Conservation (phyloP, 2,888 invertebrate genomes). For the Laothoe populi region DNA sequence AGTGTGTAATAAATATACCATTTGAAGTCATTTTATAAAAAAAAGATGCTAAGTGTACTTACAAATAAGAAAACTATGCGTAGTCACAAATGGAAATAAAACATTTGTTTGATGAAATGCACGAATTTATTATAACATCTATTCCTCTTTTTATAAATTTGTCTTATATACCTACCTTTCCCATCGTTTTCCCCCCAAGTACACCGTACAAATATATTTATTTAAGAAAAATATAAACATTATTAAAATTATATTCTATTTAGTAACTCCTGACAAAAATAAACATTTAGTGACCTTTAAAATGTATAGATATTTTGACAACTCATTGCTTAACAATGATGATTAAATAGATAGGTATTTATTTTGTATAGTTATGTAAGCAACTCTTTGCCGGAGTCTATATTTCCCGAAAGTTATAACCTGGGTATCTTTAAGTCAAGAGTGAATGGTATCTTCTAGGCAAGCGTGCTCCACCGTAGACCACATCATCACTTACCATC, state of each 20-base stretch:
- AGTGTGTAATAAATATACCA: neutral
- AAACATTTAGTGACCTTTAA: conserved; percentile 24
- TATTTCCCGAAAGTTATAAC: too few species aligned
- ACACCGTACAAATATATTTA: conserved; percentile 2
- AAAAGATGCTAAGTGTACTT: neutral
- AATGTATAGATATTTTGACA: neutral
- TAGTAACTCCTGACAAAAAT: conserved; percentile 21
- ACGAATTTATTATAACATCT: conserved; percentile 13
- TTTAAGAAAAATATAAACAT: neutral
- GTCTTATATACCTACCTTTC: neutral
- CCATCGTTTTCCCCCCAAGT: neutral
- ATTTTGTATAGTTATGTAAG: neutral
- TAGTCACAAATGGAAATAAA: conserved; percentile 6
- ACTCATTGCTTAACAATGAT: conserved; percentile 6
- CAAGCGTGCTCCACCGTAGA: too few species aligned
- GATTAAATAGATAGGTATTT: too few species aligned
- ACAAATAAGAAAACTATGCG: neutral
- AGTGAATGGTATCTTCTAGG: too few species aligned
- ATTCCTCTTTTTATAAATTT: neutral
- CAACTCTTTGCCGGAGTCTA: too few species aligned
- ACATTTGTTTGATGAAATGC: conserved; percentile 1
- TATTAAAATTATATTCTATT: conserved; percentile 5
- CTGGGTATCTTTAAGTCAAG: too few species aligned
- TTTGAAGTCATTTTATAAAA: neutral
- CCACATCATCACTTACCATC: too few species aligned